phyloP scores from a whole-genome alignment of 2,797 vertebrate genomes.

The Champsocephalus esox region DNA sequence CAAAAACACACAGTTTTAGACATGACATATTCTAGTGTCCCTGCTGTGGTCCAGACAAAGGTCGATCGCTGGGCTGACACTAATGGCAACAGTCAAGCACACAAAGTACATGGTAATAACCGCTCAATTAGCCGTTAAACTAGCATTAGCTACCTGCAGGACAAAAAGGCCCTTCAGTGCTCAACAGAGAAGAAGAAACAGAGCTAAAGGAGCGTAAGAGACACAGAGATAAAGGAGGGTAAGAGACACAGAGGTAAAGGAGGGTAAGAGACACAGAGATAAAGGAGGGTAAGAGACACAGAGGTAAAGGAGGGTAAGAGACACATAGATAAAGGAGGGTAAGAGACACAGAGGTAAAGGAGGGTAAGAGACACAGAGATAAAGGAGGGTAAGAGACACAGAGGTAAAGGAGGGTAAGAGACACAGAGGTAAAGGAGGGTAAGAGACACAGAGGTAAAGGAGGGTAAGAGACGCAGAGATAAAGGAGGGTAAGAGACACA shows the following conservation, averaged over 20 bases:
- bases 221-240: too few relatives aligned
- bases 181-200: slow-evolving; percentile 1
- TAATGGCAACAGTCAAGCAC: slow-evolving; percentile 70
- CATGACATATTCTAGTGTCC: slow-evolving; percentile 63
- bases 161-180: slow-evolving; percentile 13
- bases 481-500: too few relatives aligned
- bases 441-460: too few relatives aligned
- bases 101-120: slow-evolving; percentile 59
- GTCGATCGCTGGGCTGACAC: slow-evolving; percentile 64
- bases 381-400: too few relatives aligned
- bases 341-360: too few relatives aligned
- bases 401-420: background rate
- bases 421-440: background rate
- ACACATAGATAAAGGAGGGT: too few relatives aligned
- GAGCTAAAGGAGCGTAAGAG: background rate
- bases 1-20: slow-evolving; percentile 48
- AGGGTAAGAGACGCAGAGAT: too few relatives aligned
- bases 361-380: background rate
- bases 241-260: too few relatives aligned
- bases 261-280: too few relatives aligned
- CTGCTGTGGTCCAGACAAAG: slow-evolving; percentile 75
- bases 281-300: too few relatives aligned
- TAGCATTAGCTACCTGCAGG: slow-evolving; percentile 6
- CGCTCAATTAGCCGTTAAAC: slow-evolving; percentile 9
- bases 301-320: too few relatives aligned